Conservation (phyloP, 2,797 vertebrate species). For the Melanotaenia parkinsoni region DNA sequence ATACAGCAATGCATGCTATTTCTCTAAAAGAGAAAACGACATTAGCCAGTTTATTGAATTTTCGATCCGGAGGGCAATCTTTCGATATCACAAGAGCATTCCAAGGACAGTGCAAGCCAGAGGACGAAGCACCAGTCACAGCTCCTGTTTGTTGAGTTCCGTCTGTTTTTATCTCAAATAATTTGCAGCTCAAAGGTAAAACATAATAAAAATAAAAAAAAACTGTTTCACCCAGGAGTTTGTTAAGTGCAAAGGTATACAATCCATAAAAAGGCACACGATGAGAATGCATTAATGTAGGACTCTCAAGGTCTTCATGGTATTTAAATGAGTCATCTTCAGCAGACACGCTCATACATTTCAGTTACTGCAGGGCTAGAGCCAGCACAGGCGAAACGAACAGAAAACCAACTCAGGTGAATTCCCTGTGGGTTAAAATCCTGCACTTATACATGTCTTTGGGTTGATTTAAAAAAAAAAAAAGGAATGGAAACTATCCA, state of each 20-base stretch:
- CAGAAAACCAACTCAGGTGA: conserved; percentile 32
- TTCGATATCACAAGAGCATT: conserved; percentile 49
- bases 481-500: conserved; percentile 6
- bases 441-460: conserved; percentile 42
- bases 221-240: conserved; percentile 26
- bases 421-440: conserved; percentile 29
- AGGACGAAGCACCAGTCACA: conserved; percentile 30
- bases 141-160: conserved; percentile 26
- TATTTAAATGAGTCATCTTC: conserved; percentile 52
- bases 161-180: conserved; percentile 27
- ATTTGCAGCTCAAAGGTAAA: conserved; percentile 37
- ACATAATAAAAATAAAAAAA: conserved; percentile 11
- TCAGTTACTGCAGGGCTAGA: neutral
- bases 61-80: conserved; percentile 49
- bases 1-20: conserved; percentile 51
- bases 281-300: conserved; percentile 17
- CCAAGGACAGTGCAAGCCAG: conserved; percentile 62
- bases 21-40: conserved; percentile 58
- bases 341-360: conserved; percentile 39
- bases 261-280: conserved; percentile 20
- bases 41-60: conserved; percentile 54
- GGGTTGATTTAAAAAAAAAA: conserved; percentile 12
- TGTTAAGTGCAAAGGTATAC: conserved; percentile 21
- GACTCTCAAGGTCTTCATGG: conserved; percentile 35
- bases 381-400: neutral